Evolutionary conservation across 1,140 invertebrate species (phyloP), one percentile per base, ranked within the genome.

Genomic region (Apis cerana): DNA sequence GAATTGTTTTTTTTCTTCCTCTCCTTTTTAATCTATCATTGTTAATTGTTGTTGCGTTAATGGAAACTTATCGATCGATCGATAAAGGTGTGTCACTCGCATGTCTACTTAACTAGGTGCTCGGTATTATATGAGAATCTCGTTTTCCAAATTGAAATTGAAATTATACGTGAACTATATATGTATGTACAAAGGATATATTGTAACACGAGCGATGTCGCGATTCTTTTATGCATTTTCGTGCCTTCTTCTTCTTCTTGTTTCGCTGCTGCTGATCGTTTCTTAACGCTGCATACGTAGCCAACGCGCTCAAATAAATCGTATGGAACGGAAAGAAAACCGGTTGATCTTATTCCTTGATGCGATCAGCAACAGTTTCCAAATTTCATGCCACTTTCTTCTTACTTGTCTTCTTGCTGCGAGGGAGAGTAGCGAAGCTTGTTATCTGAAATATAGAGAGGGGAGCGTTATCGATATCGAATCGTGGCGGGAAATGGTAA

Each of bases 381-480:
- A 84, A 84, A 67, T 91, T 90, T 94, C 94, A 94, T 92, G 93
- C 90, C 62, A 93, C 87, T 80, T 94, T 95, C 85, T 94, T 94
- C 88, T 94, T 95, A 33, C 89, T 92, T 71, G 94, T 87, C 88
- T 95, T 94, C 92, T 95, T 95, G 86, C 93, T 95, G 61, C 95
- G 93, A 56, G 95, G 95, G 70, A 96, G 89, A 23, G 95, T 96
- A 64, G 95, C 95, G 87, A 94, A 95, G 84, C 91, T 95, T 75
- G 95, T 93, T 89, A 95, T 95, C 94, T 95, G 91, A 83, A 95
- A 94, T 33, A 4, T 33, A 83, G n/a, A 90, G 68, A 84, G 82
- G 80, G 23, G 76, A 23, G 59, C 10, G 10, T 76, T 15, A 27
- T 12, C n/a, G 12, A 0, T 17, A 7, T n/a, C n/a, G 27, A 7